Evolutionary conservation across 1,140 invertebrate species (phyloP), one percentile per base, ranked within the genome.

Genomic region (Drosophila baimaii): DNA sequence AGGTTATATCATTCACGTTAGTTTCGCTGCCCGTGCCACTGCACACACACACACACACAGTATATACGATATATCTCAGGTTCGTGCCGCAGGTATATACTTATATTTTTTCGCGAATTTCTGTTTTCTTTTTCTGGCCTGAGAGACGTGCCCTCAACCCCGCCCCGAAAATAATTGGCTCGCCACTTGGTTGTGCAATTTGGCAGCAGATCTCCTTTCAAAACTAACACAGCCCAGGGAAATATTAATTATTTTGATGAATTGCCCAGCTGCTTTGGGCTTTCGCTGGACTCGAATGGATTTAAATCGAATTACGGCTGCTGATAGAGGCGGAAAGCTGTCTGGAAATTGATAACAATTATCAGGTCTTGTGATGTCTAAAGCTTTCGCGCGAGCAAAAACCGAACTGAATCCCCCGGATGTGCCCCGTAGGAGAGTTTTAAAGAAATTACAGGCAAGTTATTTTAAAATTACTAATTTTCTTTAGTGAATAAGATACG

Each of bases 321-420:
- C 74, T 69, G 78, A 77, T 81, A 85, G 79, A 85, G 79, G 47
- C 41, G 44, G 55, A 61, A 86, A 86, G 57, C 79, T 79, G 83
- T 86, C 83, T 86, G 71, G 71, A 73, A 55, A 77, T 69, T 83
- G 83, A 88, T 86, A 89, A 79, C 49, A 56, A 77, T 72, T 71
- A 72, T 72, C 65, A 63, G 33, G 72, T 84, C 75, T 88, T 82
- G 83, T 88, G 83, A 79, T 75, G 49, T 17, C 13, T 47, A 63
- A 64, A 77, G 74, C 58, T 81, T 68, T 68, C 37, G n/a, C 9
- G 37, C 47, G 41, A 64, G 64, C 64, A 37, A 46, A 47, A 25
- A 23, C 41, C 25, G 13, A 27, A 70, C 68, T 31, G 64, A 71
- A 71, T 58, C 25, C 27, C 10, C 23, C 2, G 23, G 31, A 39